These are phyloP conservation scores for Sinohyriopsis cumingii DNA, from an alignment of 2,888 invertebrate genomes.

Conservation along the genomic window DNA sequence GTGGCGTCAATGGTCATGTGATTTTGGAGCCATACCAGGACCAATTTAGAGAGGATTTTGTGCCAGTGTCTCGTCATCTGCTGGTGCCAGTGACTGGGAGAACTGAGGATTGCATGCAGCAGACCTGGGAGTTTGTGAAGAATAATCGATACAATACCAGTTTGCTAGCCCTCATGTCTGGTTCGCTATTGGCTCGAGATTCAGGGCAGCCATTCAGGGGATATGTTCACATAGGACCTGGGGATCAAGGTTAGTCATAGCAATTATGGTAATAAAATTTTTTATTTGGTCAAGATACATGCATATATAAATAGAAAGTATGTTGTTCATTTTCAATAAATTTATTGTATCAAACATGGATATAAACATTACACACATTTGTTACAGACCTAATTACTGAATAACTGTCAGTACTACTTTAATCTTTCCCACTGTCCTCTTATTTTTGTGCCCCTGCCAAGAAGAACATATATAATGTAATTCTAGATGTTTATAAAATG, in stretches of 20 bases:
- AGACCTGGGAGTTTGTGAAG: slow-evolving; percentile 29
- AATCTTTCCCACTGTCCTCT: too few relatives aligned
- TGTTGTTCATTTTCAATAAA: too few relatives aligned
- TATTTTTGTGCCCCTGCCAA: too few relatives aligned
- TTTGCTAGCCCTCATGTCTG: slow-evolving; percentile 31
- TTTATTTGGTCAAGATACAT: background rate
- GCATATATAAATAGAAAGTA: too few relatives aligned
- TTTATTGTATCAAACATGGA: too few relatives aligned
- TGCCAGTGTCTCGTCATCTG: slow-evolving; percentile 19
- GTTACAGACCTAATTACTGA: too few relatives aligned
- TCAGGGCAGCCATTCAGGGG: slow-evolving; percentile 36
- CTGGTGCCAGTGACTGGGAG: slow-evolving; percentile 39
- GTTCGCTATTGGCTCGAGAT: slow-evolving; percentile 40
- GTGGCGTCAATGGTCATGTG: slow-evolving; percentile 77
- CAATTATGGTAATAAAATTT: background rate
- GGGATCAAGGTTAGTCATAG: slow-evolving; percentile 22
- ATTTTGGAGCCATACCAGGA: slow-evolving; percentile 50
- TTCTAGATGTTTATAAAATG: too few relatives aligned
- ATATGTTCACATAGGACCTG: slow-evolving; percentile 31
- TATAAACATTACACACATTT: too few relatives aligned
- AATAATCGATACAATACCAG: slow-evolving; percentile 28
- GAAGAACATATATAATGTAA: too few relatives aligned
- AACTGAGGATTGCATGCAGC: slow-evolving; percentile 25
- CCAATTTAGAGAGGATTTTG: slow-evolving; percentile 21
- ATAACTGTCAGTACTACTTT: too few relatives aligned